These are phyloP conservation scores for Melinaea marsaeus DNA, from an alignment of 2,888 invertebrate species.

Conservation along the genomic window DNA sequence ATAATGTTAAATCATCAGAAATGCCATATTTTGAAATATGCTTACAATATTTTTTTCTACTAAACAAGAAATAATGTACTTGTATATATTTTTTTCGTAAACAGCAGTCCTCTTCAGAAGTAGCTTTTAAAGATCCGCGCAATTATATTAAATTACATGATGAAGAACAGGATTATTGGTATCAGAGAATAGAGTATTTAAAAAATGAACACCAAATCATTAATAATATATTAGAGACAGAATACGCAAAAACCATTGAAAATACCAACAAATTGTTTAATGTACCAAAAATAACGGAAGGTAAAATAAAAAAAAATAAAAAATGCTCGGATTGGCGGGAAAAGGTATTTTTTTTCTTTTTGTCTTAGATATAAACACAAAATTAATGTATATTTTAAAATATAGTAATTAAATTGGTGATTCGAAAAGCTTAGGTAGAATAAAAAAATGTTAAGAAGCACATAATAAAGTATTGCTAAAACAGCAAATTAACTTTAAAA, in stretches of 20 bases:
- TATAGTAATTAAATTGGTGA: no score
- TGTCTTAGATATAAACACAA: no score
- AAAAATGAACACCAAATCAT: conserved; percentile 65
- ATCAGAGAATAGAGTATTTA: conserved; percentile 56
- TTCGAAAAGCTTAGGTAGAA: no score
- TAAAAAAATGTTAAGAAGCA: no score
- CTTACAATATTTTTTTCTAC: not conserved
- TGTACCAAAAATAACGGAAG: conserved; percentile 46
- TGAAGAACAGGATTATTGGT: conserved; percentile 60
- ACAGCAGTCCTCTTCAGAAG: conserved; percentile 13
- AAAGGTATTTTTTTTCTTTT: conserved; percentile 45
- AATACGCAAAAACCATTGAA: conserved; percentile 63
- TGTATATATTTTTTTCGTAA: not conserved
- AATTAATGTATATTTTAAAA: no score
- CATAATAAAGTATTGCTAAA: no score
- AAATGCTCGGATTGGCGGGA: conserved; percentile 62
- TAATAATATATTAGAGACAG: conserved; percentile 62
- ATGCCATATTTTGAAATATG: no score
- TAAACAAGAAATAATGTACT: not conserved
- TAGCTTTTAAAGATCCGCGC: conserved; percentile 43
- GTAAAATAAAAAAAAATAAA: conserved; percentile 56
- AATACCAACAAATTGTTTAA: conserved; percentile 48
- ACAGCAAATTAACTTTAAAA: not conserved
- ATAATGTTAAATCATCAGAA: no score
- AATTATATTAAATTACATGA: conserved; percentile 39